Evolutionary conservation across 2,888 invertebrate genomes (phyloP), one percentile per base, ranked within the genome.

Genomic region (Troides helena): DNA sequence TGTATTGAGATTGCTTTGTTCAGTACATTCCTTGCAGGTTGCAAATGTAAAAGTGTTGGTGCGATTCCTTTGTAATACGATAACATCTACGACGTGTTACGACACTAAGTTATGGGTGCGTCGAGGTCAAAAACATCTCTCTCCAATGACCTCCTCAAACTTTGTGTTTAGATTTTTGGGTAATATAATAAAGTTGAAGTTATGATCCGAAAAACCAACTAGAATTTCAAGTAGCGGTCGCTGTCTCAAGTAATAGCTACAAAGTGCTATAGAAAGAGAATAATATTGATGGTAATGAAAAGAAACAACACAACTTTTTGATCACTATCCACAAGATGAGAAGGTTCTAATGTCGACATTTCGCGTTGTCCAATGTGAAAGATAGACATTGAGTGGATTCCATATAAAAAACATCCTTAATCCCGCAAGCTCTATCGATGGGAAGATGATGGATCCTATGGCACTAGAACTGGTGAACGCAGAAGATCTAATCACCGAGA

Each of bases 401-500:
- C 50, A 21, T n/a, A 18, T 21, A 39, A 30, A 18, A 10, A 23
- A 50, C 46, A 53, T 17, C 62, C 30, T 30, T 18, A 25, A 50
- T 50, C n/a, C 30, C 50, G 30, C 18, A 17, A 21, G 30, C 50
- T 63, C 50, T 25, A 21, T 43, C 10, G 2, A 63, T 23, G 21
- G 30, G 18, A n/a, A 0, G n/a, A 50, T 23, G 17, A 21, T 36
- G 64, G 23, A 58, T 58, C 23, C 65, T 56, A 57, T 57, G 57
- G 23, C 57, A 39, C 23, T 43, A 60, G 60, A 60, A 59, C 66
- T 60, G 66, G 12, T 36, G 53, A 60, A 66, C 53, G 61, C 50
- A 39, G 8, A 56, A 8, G 56, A 46, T 30, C 36, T 21, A 58
- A 59, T 23, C 59, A 50, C 68, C 59, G 25, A 50, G 46, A 59